A percentile compares a stretch with the other conserved stretches of the same genome.
Evolutionary conservation across 2,888 invertebrate genomes (phyloP).

Genomic region (Hartigia nigra): DNA sequence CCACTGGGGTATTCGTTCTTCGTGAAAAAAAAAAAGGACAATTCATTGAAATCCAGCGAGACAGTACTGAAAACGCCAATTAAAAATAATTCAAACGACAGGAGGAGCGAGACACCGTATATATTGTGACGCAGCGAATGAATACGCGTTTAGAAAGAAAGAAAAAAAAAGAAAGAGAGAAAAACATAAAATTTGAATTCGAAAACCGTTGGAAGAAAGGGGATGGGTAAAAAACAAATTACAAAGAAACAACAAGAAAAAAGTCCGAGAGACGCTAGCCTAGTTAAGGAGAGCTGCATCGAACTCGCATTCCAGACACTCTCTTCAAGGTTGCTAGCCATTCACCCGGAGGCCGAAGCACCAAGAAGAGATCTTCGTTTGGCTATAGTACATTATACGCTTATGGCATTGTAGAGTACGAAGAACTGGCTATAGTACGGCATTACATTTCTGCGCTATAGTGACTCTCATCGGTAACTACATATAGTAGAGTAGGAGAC

Average conservation of each 20-base stretch:
- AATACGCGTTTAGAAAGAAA: background rate
- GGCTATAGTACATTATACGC: background rate
- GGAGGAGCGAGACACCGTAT: background rate
- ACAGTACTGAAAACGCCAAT: background rate
- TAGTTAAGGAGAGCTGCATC: slow-evolving; percentile 45
- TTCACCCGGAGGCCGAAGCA: slow-evolving; percentile 53
- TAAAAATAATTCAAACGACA: background rate
- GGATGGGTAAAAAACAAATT: background rate
- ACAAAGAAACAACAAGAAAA: background rate
- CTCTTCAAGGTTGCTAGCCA: slow-evolving; percentile 54
- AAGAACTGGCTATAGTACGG: background rate
- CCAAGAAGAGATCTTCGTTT: slow-evolving; percentile 20
- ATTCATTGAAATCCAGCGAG: background rate
- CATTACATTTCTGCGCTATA: background rate
- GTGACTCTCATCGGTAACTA: background rate
- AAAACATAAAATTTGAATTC: background rate
- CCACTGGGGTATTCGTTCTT: background rate
- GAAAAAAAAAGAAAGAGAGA: background rate
- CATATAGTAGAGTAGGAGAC: background rate
- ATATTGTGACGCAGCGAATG: background rate
- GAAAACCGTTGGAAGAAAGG: too few species aligned
- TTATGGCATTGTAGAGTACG: background rate
- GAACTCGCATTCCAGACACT: slow-evolving; percentile 51
- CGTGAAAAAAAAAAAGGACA: background rate
- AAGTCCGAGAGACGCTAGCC: background rate